Conservation (phyloP, 2,797 vertebrate species). For the Bradypodion pumilum region DNA sequence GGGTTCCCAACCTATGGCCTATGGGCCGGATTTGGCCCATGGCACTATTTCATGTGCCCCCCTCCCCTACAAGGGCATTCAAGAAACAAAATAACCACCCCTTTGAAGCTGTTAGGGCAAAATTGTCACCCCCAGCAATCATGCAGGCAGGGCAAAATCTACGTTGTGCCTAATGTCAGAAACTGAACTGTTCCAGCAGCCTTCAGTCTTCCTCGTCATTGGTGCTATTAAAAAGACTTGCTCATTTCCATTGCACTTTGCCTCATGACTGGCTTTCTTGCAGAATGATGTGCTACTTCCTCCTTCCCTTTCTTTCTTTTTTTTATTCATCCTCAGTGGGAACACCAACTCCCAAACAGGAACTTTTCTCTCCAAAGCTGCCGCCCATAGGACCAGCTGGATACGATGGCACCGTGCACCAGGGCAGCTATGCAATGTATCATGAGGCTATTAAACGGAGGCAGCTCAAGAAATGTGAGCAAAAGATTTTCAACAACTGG, state of each 20-base stretch:
- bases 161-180: not conserved
- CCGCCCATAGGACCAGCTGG: conserved; percentile 50
- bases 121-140: too few relatives aligned
- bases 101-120: too few relatives aligned
- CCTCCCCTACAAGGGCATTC: too few relatives aligned
- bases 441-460: conserved; percentile 61
- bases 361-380: conserved; percentile 40
- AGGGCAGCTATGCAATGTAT: conserved; percentile 73
- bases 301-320: not conserved
- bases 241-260: not conserved
- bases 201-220: not conserved
- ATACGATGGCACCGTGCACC: conserved; percentile 62
- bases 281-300: not conserved
- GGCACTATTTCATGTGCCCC: too few relatives aligned
- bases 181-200: not conserved
- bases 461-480: conserved; percentile 67
- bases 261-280: not conserved
- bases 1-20: too few relatives aligned
- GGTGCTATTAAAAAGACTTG: too few relatives aligned
- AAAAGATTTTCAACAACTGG: not conserved
- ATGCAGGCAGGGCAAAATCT: too few relatives aligned
- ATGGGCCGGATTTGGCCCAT: too few relatives aligned
- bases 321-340: conserved; percentile 51
- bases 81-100: too few relatives aligned
- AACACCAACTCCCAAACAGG: conserved; percentile 21